Base-by-base conservation (phyloP, 2,888 invertebrate species). In the Cylindroiulus punctatus region DNA sequence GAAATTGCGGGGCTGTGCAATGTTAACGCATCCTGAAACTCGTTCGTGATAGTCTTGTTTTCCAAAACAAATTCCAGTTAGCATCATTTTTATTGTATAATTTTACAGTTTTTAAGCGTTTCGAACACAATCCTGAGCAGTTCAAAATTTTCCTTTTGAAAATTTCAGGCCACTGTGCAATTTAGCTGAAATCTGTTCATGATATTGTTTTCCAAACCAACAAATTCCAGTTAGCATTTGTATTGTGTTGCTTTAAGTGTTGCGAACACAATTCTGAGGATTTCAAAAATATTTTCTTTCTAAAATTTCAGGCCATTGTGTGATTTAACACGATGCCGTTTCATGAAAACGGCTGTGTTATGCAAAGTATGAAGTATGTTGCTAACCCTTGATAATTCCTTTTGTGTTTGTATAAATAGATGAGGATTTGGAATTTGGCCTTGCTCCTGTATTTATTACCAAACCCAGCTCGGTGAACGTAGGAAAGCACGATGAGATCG, bases 401-500 rank as follows among this genome's bases (percentile, higher is more conserved):
- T 40, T 44, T 84, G 84, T 86, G 84, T 86, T 83, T 85, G 19
- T 81, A 52, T 84, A 52, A 22, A 44, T 85, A 26, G 88, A 86
- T 26, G 87, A 87, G 36, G 88, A 88, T 81, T 85, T 88, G 86
- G 88, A 88, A 52, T 87, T 87, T 76, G 86, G 88, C 81, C 83
- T 88, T 81, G 87, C 88, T 17, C 88, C 88, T 0, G 93, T 94
- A 90, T 96, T 97, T 90, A 92, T 95, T 19, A 94, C 95, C 0
- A 92, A 96, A 88, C 97, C 97, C 0, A 95, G 95, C 86, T 94
- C 94, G 87, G 94, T 96, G 89, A 93, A 93, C 57, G 94, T 96
- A 65, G 94, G 94, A 32, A 93, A 94, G 10, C 96, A 95, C 0
- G 96, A 96, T 91, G 96, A 96, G 89, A 93, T 97, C 88, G 94